Percentiles rank a stretch among this genome's conserved stretches.
Conservation (phyloP, 2,797 vertebrate species). For the Lithobates pipiens region DNA sequence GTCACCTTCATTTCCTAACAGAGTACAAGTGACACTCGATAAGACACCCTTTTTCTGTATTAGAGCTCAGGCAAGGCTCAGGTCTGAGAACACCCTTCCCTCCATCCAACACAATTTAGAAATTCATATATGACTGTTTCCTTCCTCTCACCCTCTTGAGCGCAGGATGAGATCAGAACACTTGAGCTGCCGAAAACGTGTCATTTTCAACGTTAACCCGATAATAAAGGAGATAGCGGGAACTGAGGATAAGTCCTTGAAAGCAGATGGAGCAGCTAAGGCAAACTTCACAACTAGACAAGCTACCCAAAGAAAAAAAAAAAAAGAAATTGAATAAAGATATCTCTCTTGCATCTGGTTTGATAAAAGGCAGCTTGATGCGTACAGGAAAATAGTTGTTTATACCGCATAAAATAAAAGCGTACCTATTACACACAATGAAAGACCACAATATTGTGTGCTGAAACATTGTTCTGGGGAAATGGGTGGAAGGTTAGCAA, state of each 20-base stretch:
- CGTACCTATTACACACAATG: too few relatives aligned
- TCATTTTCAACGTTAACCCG: constrained; percentile 79
- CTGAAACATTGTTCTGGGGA: too few relatives aligned
- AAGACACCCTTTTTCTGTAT: constrained; percentile 12
- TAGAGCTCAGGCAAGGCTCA: background rate
- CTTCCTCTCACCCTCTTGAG: constrained; percentile 77
- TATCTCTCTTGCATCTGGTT: too few relatives aligned
- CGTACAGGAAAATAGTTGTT: too few relatives aligned
- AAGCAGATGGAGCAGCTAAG: constrained; percentile 67
- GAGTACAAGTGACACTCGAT: constrained; percentile 16
- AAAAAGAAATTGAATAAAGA: background rate
- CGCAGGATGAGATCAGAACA: constrained; percentile 69
- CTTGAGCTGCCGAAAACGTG: constrained; percentile 76
- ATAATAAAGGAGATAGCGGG: constrained; percentile 72
- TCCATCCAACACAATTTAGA: constrained; percentile 71
- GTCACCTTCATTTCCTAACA: constrained; percentile 35
- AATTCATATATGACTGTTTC: constrained; percentile 74
- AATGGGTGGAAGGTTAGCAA: too few relatives aligned
- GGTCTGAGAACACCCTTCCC: constrained; percentile 58
- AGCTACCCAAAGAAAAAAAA: constrained; percentile 64
- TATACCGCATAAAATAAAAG: too few relatives aligned
- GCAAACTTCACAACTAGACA: constrained; percentile 51
- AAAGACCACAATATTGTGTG: too few relatives aligned
- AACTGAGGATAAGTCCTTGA: constrained; percentile 72
- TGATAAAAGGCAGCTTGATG: too few relatives aligned